Percentiles rank a stretch among this genome's conserved stretches.
Conservation (phyloP, 1,140 invertebrate species). For the Trichogramma pretiosum region DNA sequence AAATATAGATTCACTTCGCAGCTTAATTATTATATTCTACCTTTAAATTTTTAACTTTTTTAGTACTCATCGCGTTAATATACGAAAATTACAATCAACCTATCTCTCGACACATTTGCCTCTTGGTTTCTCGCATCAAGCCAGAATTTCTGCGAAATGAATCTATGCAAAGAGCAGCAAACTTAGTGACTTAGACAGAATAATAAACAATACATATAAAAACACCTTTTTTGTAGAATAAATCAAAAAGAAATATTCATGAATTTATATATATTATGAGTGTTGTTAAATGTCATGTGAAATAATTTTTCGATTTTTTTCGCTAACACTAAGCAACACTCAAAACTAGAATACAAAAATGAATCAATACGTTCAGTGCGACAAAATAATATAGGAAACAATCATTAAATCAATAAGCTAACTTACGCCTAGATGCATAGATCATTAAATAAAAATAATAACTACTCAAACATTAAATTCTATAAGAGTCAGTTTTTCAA, state of each 20-base stretch:
- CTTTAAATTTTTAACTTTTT: conserved; percentile 4
- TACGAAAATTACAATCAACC: conserved; percentile 9
- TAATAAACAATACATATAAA: conserved; percentile 12
- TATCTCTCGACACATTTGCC: conserved; percentile 3
- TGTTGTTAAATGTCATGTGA: conserved; percentile 8
- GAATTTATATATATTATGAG: conserved; percentile 1
- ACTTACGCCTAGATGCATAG: background rate
- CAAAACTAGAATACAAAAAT: conserved; percentile 6
- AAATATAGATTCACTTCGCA: conserved; percentile 14
- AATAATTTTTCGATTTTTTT: conserved; percentile 1
- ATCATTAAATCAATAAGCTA: background rate
- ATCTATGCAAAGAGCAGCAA: conserved; percentile 2
- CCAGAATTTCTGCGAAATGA: conserved; percentile 15
- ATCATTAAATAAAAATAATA: too few species aligned
- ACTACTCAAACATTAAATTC: too few species aligned
- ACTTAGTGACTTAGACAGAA: conserved; percentile 1
- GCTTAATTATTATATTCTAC: conserved; percentile 8
- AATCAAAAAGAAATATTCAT: conserved; percentile 1
- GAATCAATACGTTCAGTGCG: background rate
- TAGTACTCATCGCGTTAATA: conserved; percentile 15
- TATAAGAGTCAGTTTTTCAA: too few species aligned
- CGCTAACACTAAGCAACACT: conserved; percentile 7
- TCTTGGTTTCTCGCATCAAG: conserved; percentile 15
- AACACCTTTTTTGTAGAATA: conserved; percentile 1
- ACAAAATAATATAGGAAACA: too few species aligned